phyloP scores from a whole-genome alignment of 2,888 invertebrate genomes.

The Euzophera pinguis region DNA sequence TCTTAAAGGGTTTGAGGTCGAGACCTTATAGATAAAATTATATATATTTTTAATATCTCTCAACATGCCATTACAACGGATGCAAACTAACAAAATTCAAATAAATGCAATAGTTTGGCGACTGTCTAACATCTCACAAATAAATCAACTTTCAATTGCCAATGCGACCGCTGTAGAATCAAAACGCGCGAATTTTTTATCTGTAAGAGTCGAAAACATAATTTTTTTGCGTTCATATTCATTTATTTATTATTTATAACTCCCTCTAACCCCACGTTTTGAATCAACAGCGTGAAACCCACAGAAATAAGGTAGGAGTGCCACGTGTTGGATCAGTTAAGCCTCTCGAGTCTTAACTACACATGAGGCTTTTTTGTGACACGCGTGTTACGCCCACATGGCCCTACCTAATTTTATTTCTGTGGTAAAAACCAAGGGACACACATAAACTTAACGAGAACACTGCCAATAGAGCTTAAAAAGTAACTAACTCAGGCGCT shows the following conservation, averaged over 20 bases:
- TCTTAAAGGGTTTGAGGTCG: no score
- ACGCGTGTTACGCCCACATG: slow-evolving; percentile 18
- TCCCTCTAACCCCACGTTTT: no score
- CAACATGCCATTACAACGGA: slow-evolving; percentile 11
- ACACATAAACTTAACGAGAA: slow-evolving; percentile 54
- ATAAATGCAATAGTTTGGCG: slow-evolving; percentile 64
- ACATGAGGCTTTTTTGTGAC: no score
- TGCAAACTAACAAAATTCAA: slow-evolving; percentile 36
- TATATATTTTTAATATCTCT: background rate
- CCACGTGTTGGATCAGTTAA: no score
- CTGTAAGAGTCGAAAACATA: background rate
- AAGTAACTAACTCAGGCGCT: slow-evolving; percentile 36
- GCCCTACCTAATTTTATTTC: no score
- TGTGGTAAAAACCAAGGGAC: slow-evolving; percentile 26
- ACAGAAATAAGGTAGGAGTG: no score
- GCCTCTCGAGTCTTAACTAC: no score
- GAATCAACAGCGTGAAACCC: no score
- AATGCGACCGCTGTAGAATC: slow-evolving; percentile 14
- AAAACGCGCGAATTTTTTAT: slow-evolving; percentile 11
- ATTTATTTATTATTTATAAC: no score
- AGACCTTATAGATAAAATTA: no score
- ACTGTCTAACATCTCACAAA: slow-evolving; percentile 48
- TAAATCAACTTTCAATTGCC: slow-evolving; percentile 32
- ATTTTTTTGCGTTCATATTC: no score
- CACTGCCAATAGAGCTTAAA: slow-evolving; percentile 53